A percentile compares a stretch with the other conserved stretches of the same genome.
phyloP scores from a whole-genome alignment of 2,888 invertebrate species.

The Diloba caeruleocephala region DNA sequence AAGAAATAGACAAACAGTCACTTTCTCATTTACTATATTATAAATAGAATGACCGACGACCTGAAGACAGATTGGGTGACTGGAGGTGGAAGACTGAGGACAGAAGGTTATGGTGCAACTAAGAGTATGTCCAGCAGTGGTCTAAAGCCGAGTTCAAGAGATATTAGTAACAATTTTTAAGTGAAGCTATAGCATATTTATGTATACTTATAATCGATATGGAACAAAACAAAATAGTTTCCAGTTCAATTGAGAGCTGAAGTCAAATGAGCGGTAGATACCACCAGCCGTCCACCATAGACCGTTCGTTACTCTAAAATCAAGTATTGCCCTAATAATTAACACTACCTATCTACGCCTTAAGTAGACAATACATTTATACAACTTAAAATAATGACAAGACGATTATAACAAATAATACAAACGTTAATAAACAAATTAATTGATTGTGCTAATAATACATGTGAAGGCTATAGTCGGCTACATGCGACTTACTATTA shows the following conservation, averaged over 20 bases:
- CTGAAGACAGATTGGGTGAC: too few species aligned
- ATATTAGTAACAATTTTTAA: not conserved
- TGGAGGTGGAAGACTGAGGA: too few species aligned
- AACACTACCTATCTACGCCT: constrained; percentile 87
- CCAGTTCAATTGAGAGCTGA: constrained; percentile 2
- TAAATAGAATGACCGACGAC: too few species aligned
- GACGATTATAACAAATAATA: constrained; percentile 85
- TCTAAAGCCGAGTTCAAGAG: too few species aligned
- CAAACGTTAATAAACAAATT: constrained; percentile 72
- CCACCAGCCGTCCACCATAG: constrained; percentile 38
- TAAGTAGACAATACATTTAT: constrained; percentile 87
- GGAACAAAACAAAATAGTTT: constrained; percentile 14
- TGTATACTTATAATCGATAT: too few species aligned
- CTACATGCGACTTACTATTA: constrained; percentile 61
- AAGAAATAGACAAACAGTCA: too few species aligned
- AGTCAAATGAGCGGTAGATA: constrained; percentile 46
- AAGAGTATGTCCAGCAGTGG: too few species aligned
- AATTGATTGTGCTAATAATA: constrained; percentile 86
- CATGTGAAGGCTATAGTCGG: constrained; percentile 67
- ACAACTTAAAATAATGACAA: constrained; percentile 89
- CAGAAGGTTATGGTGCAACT: too few species aligned
- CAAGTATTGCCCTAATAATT: constrained; percentile 84
- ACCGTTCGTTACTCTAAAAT: constrained; percentile 69
- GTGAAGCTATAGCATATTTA: constrained; percentile 15
- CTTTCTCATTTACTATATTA: too few species aligned